These are phyloP conservation scores for Drosophila ercepeae DNA, from an alignment of 1,140 invertebrate genomes.

Conservation along the genomic window DNA sequence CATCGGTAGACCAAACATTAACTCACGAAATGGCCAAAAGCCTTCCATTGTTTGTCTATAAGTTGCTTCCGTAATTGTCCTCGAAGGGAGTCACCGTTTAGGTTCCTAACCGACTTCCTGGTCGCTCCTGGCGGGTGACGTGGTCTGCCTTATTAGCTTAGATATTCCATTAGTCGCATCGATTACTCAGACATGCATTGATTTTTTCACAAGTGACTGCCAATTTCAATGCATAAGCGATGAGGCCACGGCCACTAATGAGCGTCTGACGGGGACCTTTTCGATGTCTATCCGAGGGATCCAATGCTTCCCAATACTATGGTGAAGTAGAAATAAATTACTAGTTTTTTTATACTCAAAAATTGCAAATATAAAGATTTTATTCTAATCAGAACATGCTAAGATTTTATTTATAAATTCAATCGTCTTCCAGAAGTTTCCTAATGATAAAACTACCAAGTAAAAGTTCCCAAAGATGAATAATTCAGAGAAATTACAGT, in stretches of 20 bases:
- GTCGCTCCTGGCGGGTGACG: constrained; percentile 17
- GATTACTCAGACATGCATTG: constrained; percentile 82
- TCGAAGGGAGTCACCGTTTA: constrained; percentile 45
- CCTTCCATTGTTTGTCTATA: constrained; percentile 60
- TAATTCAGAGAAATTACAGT: constrained; percentile 23
- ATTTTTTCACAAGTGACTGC: constrained; percentile 80
- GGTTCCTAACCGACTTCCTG: constrained; percentile 5
- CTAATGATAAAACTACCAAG: too few relatives aligned
- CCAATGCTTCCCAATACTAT: not conserved
- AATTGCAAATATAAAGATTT: too few relatives aligned
- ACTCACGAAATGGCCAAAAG: constrained; percentile 71
- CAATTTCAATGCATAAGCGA: constrained; percentile 81
- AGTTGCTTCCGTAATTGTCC: constrained; percentile 67
- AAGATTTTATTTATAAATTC: too few relatives aligned
- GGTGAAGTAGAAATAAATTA: not conserved
- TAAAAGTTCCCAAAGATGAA: constrained; percentile 1
- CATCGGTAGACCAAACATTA: constrained; percentile 60
- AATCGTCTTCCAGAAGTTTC: too few relatives aligned
- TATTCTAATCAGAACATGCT: constrained; percentile 15
- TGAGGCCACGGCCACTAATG: constrained; percentile 65
- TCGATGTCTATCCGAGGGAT: not conserved
- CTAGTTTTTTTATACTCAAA: too few relatives aligned
- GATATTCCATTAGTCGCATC: constrained; percentile 79
- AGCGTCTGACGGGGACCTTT: constrained; percentile 22
- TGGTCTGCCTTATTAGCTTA: constrained; percentile 68